phyloP scores from a whole-genome alignment of 1,140 invertebrate genomes.

The Listronotus bonariensis region DNA sequence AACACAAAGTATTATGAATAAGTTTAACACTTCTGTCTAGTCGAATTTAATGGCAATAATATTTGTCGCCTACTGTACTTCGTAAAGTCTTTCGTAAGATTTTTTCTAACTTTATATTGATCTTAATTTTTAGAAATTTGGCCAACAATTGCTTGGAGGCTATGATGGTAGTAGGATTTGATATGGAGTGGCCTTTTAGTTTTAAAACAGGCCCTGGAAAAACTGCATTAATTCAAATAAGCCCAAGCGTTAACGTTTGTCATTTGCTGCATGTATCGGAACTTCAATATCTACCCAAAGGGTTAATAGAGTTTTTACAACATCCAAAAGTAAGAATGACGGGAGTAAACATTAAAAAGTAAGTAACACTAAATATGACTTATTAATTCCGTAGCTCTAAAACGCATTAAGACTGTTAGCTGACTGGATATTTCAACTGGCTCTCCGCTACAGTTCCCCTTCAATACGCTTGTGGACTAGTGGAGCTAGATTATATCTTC shows the following conservation, averaged over 20 bases:
- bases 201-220: slow-evolving; percentile 65
- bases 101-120: no score
- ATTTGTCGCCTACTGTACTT: no score
- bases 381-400: no score
- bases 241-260: slow-evolving; percentile 57
- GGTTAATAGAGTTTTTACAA: slow-evolving; percentile 59
- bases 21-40: no score
- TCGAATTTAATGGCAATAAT: no score
- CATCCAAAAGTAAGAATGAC: slow-evolving; percentile 65
- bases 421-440: no score
- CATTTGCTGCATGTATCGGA: slow-evolving; percentile 64
- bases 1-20: no score
- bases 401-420: no score
- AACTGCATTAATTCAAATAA: slow-evolving; percentile 65
- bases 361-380: slow-evolving; percentile 32
- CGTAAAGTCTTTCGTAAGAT: no score
- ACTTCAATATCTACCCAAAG: slow-evolving; percentile 61
- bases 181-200: slow-evolving; percentile 68
- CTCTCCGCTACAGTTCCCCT: no score
- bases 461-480: no score
- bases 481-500: no score
- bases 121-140: slow-evolving; percentile 38
- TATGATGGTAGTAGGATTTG: slow-evolving; percentile 46
- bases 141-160: slow-evolving; percentile 27
- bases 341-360: slow-evolving; percentile 70